These are phyloP conservation scores for Anadara kagoshimensis DNA, from an alignment of 1,140 invertebrate species.

Conservation along the genomic window DNA sequence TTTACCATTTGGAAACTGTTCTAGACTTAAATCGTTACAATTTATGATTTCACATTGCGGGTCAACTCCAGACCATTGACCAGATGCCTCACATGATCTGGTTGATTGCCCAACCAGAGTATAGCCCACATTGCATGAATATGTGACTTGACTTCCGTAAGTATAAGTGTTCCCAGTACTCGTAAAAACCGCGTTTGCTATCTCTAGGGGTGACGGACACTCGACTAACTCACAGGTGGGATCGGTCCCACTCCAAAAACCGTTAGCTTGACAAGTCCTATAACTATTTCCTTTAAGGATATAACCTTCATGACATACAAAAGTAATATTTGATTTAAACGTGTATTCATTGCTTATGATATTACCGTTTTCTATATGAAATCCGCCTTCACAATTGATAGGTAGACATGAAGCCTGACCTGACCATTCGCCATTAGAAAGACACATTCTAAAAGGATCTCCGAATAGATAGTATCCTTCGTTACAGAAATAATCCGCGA, in stretches of 20 bases:
- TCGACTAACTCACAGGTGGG: constrained; percentile 45
- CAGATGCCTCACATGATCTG: constrained; percentile 54
- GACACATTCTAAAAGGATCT: constrained; percentile 31
- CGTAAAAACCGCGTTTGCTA: neutral
- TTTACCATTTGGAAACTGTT: constrained; percentile 8
- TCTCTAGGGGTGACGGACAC: constrained; percentile 38
- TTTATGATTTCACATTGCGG: constrained; percentile 42
- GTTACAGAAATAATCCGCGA: constrained; percentile 11
- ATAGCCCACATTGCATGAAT: constrained; percentile 43
- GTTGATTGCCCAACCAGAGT: constrained; percentile 22
- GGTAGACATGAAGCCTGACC: constrained; percentile 28
- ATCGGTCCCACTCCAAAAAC: constrained; percentile 36
- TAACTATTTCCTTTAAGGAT: constrained; percentile 22
- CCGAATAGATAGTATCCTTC: constrained; percentile 48
- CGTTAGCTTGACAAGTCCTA: constrained; percentile 25
- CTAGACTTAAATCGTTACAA: constrained; percentile 34
- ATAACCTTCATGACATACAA: constrained; percentile 45
- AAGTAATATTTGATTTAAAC: constrained; percentile 22
- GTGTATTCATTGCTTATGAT: neutral
- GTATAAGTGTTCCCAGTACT: neutral
- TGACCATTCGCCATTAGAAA: constrained; percentile 23
- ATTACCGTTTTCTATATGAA: constrained; percentile 30
- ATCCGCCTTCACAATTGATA: constrained; percentile 32
- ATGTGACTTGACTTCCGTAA: constrained; percentile 20
- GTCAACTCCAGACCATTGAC: constrained; percentile 51